Evolutionary conservation across 2,888 invertebrate species (phyloP).

Genomic region (Omphaloscelis lunosa): DNA sequence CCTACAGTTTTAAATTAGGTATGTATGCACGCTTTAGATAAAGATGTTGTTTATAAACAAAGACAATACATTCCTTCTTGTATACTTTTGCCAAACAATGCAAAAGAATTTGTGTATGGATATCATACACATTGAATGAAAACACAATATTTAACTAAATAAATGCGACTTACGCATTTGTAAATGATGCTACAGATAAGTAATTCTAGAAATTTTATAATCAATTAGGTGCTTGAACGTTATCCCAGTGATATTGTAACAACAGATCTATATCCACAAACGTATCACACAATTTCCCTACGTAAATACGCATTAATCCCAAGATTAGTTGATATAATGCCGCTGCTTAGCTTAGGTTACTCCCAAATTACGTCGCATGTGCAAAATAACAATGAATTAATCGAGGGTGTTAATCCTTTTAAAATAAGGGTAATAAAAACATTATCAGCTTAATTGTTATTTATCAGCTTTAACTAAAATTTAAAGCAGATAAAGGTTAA

Average conservation of each 20-base stretch:
- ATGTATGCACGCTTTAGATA: not conserved
- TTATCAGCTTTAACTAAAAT: slow-evolving; percentile 51
- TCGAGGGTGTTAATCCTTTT: slow-evolving; percentile 66
- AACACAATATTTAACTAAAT: not conserved
- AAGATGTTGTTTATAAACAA: slow-evolving; percentile 10
- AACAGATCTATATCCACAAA: slow-evolving; percentile 13
- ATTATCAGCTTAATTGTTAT: slow-evolving; percentile 64
- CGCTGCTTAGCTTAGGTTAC: slow-evolving; percentile 38
- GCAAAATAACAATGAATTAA: slow-evolving; percentile 60
- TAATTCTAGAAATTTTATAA: not conserved
- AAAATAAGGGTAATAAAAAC: slow-evolving; percentile 70
- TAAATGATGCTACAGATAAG: not conserved
- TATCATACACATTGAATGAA: not conserved
- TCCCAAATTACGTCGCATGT: slow-evolving; percentile 34
- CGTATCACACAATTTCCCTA: slow-evolving; percentile 18
- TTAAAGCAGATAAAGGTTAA: slow-evolving; percentile 48
- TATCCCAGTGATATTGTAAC: slow-evolving; percentile 8
- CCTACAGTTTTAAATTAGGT: not conserved
- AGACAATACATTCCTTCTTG: not conserved
- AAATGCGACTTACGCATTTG: not conserved
- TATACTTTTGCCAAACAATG: not conserved
- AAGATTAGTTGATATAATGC: slow-evolving; percentile 52
- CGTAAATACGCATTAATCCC: slow-evolving; percentile 42
- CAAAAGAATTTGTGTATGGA: not conserved
- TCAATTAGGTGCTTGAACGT: not conserved